Percentiles rank a stretch among this genome's conserved stretches.
These are phyloP conservation scores for Drosophila stalkeri DNA, from an alignment of 2,888 invertebrate genomes.

Conservation along the genomic window DNA sequence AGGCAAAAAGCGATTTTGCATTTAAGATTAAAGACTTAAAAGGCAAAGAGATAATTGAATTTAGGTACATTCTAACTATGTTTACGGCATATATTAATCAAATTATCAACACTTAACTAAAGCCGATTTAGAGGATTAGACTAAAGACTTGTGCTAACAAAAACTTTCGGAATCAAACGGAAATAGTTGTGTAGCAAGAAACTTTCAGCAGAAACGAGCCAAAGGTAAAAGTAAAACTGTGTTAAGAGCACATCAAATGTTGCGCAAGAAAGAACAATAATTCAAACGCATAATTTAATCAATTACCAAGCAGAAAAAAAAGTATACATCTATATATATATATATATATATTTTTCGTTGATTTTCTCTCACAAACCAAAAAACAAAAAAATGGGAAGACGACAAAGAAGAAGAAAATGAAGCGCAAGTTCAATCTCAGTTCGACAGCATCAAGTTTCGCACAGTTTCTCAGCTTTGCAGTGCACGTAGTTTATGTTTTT, in stretches of 20 bases:
- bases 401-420: conserved; percentile 3
- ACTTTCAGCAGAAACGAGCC: neutral
- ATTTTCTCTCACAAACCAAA: neutral
- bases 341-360: conserved; percentile 25
- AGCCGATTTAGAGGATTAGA: conserved; percentile 1
- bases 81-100: neutral
- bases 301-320: conserved; percentile 36
- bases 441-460: conserved; percentile 51
- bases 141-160: neutral
- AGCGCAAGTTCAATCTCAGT: conserved; percentile 54
- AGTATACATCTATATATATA: conserved; percentile 5
- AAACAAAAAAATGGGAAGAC: neutral
- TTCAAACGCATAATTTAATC: conserved; percentile 47
- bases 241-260: conserved; percentile 10
- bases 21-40: neutral
- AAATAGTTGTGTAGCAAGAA: conserved; percentile 2
- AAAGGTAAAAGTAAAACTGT: neutral
- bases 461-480: conserved; percentile 16
- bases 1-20: neutral
- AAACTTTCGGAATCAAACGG: neutral
- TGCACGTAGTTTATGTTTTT: conserved; percentile 67
- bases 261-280: conserved; percentile 2
- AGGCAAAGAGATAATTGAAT: neutral
- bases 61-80: too few species aligned
- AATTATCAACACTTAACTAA: conserved; percentile 6